Evolutionary conservation across 2,888 invertebrate genomes (phyloP).

Genomic region (Ametastegia equiseti): DNA sequence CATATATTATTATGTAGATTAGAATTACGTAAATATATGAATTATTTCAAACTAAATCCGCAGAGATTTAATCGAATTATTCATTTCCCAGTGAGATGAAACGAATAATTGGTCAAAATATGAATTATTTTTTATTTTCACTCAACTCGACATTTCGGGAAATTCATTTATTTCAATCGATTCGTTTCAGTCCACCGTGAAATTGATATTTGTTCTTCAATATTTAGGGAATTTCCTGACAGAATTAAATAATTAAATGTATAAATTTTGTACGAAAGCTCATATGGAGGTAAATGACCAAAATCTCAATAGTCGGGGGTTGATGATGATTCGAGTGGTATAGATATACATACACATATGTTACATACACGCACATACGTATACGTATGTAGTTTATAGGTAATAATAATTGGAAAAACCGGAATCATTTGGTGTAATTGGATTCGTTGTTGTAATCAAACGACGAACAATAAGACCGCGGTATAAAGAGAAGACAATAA

Average conservation of each 20-base stretch:
- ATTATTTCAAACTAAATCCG: background rate
- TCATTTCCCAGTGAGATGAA: background rate
- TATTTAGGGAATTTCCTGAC: no score
- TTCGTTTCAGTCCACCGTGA: background rate
- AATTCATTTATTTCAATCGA: background rate
- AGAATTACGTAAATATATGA: background rate
- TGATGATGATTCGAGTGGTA: background rate
- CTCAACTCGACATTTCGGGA: background rate
- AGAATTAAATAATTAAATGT: background rate
- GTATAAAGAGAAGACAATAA: constrained; percentile 5
- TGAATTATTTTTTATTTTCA: background rate
- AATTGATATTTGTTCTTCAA: background rate
- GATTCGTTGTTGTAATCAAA: background rate
- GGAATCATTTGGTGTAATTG: constrained; percentile 20
- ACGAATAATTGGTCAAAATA: background rate
- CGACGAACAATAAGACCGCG: background rate
- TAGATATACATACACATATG: no score
- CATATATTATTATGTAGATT: background rate
- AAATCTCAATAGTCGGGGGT: background rate
- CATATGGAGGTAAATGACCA: background rate
- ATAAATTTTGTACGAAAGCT: background rate
- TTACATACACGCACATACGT: no score
- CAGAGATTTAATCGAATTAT: background rate
- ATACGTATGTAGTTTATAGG: background rate
- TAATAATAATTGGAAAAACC: background rate